Evolutionary conservation across 2,797 vertebrate species (phyloP).

Genomic region (Enteromius trimaculatus): DNA sequence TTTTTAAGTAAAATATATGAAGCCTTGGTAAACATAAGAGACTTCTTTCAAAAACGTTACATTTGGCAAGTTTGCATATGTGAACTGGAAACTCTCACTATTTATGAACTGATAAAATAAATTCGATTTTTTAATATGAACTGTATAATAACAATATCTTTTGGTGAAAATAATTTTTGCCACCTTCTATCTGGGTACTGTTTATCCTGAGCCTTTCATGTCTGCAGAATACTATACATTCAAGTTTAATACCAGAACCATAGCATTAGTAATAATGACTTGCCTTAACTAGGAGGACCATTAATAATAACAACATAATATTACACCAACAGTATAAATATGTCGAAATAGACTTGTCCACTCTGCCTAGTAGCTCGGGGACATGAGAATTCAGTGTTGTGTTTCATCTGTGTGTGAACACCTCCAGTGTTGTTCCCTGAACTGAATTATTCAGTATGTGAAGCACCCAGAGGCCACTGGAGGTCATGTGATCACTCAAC

Average conservation of each 20-base stretch:
- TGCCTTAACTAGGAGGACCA: neutral
- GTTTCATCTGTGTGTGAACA: constrained; percentile 30
- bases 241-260: neutral
- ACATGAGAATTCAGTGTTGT: constrained; percentile 13
- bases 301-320: neutral
- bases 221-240: neutral
- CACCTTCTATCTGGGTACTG: neutral
- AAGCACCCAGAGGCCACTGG: constrained; percentile 24
- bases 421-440: constrained; percentile 30
- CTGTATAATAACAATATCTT: neutral
- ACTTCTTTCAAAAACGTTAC: neutral
- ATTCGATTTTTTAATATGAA: neutral
- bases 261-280: neutral
- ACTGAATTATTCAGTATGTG: constrained; percentile 55
- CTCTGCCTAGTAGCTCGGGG: constrained; percentile 5
- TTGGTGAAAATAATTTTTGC: neutral
- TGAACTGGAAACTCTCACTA: neutral
- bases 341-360: neutral
- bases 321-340: neutral
- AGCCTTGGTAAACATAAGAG: neutral
- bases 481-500: constrained; percentile 57
- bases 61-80: neutral
- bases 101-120: neutral
- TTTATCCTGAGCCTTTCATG: neutral
- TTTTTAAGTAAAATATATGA: neutral